Evolutionary conservation across 2,797 vertebrate species (phyloP), one percentile per base, ranked within the genome.

Genomic region (Glossophaga mutica): DNA sequence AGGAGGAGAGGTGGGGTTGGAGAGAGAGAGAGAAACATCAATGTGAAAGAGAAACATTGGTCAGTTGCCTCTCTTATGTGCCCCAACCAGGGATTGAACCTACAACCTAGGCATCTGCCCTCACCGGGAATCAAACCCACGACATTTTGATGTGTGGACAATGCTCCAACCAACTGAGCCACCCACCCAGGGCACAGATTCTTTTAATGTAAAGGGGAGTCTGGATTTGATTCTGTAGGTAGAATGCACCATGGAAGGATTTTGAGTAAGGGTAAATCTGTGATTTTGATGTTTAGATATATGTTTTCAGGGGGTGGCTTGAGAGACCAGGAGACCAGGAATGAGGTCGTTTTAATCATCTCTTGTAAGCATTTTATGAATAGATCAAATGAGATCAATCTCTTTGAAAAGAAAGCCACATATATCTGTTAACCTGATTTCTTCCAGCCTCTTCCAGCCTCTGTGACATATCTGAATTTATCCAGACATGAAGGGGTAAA

Each of bases 311-410:
- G 22, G 26, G 12, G 14, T 74, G 44, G 22, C 48, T 91, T 82
- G 70, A 44, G 71, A 84, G 52, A 68, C 22, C 19, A 77, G 62
- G 71, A 91, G 48, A 39, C 12, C 37, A 65, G 14, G 55, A 86
- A 57, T 65, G 21, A 59, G 32, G 22, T 48, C 55, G 81, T 85
- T 93, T 92, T 94, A 88, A 96, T 92, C 57, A 59, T 70, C 52
- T 88, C 55, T 84, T 71, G 24, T 62, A 88, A 95, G 52, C 9
- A 82, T 93, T 90, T 95, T 22, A 46, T 94, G 93, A 84, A 68
- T 62, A 95, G 74, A 94, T 71, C 57, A 87, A 94, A 44, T 34
- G 82, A 95, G n/a, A 94, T 96, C n/a, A 29, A 32, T 55, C 82
- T 93, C 57, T 83, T 50, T 74, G 90, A 76, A 79, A 91, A 62